These are phyloP conservation scores for Diabrotica balteata DNA, from an alignment of 2,888 invertebrate species.

Conservation along the genomic window DNA sequence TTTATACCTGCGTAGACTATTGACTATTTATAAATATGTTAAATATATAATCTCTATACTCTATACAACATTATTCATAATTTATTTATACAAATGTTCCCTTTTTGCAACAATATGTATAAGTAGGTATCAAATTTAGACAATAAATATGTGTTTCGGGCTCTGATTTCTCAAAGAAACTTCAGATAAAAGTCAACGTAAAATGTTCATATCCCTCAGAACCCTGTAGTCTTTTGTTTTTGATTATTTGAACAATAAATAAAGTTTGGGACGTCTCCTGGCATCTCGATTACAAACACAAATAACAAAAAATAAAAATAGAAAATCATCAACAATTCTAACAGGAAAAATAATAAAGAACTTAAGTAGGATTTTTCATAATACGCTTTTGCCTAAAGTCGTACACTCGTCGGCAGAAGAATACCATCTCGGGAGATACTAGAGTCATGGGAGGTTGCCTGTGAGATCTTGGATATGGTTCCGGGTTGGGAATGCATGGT, in stretches of 20 bases:
- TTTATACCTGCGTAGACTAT: conserved; percentile 59
- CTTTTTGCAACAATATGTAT: conserved; percentile 59
- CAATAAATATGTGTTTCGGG: conserved; percentile 37
- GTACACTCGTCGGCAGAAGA: conserved; percentile 94
- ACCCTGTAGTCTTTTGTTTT: conserved; percentile 32
- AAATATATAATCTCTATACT: conserved; percentile 56
- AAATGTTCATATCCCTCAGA: conserved; percentile 26
- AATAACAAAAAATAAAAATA: conserved; percentile 30
- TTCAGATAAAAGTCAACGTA: conserved; percentile 28
- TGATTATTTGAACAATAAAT: conserved; percentile 37
- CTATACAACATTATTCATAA: conserved; percentile 60
- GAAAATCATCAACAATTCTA: conserved; percentile 28
- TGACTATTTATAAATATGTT: conserved; percentile 59
- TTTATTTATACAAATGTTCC: conserved; percentile 59
- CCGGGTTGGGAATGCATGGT: conserved; percentile 78
- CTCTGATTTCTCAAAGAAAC: conserved; percentile 13
- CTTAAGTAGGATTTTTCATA: conserved; percentile 60
- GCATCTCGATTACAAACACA: conserved; percentile 30
- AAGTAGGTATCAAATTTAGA: conserved; percentile 57
- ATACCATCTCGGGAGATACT: conserved; percentile 83
- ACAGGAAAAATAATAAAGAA: conserved; percentile 34
- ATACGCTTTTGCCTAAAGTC: conserved; percentile 90
- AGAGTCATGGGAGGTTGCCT: conserved; percentile 71
- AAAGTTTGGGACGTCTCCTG: conserved; percentile 22
- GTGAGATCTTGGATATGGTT: conserved; percentile 65